Evolutionary conservation across 2,797 vertebrate genomes (phyloP).

Genomic region (Danio tinwini): DNA sequence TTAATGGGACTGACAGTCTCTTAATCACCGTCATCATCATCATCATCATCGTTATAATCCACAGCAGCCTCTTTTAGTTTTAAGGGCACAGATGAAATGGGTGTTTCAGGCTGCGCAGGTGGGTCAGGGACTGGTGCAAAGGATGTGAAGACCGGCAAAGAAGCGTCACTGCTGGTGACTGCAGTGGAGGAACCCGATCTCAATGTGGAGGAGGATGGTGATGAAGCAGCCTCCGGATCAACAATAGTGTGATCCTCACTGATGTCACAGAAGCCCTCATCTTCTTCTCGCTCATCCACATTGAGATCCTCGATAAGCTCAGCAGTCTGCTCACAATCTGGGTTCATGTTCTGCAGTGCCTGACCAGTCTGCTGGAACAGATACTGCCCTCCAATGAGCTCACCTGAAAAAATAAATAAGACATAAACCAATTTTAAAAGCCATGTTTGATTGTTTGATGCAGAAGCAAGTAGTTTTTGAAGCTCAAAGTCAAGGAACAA

Average conservation of each 20-base stretch:
- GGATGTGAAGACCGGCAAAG: neutral
- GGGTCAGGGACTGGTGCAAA: neutral
- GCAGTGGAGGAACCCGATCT: too few species aligned
- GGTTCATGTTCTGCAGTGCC: constrained; percentile 45
- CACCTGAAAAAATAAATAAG: constrained; percentile 14
- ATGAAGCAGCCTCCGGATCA: too few species aligned
- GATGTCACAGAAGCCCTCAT: constrained; percentile 29
- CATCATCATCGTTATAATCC: too few species aligned
- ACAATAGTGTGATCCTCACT: neutral
- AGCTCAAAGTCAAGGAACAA: neutral
- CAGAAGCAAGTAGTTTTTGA: neutral
- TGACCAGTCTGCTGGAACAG: constrained; percentile 44
- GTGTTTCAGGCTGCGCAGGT: neutral
- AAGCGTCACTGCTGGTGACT: neutral
- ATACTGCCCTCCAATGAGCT: constrained; percentile 46
- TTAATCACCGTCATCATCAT: too few species aligned
- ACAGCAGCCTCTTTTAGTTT: neutral
- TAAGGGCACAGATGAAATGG: neutral
- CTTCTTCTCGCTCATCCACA: constrained; percentile 15
- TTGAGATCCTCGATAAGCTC: constrained; percentile 27
- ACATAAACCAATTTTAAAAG: neutral
- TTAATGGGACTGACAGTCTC: neutral
- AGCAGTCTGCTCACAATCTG: constrained; percentile 12
- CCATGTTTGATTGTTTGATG: neutral
- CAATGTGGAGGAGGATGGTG: neutral